These are phyloP conservation scores for Caerostris extrusa DNA, from an alignment of 1,140 invertebrate genomes.

Conservation along the genomic window DNA sequence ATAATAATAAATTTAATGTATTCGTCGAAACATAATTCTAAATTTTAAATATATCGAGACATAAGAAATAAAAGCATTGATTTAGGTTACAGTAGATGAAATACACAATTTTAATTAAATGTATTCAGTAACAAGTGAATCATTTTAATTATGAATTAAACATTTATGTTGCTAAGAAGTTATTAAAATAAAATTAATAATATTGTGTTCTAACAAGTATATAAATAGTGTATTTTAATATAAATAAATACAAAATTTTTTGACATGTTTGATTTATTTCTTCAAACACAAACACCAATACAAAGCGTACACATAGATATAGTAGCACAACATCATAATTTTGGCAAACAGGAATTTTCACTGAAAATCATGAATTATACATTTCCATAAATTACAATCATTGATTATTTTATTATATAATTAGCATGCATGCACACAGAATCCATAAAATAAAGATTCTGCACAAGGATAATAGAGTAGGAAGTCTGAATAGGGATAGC, in stretches of 20 bases:
- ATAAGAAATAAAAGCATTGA: too few relatives aligned
- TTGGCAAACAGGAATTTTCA: constrained; percentile 47
- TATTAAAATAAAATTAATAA: too few relatives aligned
- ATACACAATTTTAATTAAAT: too few relatives aligned
- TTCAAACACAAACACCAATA: constrained; percentile 59
- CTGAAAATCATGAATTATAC: not conserved
- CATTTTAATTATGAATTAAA: too few relatives aligned
- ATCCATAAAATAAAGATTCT: not conserved
- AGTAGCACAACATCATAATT: constrained; percentile 60
- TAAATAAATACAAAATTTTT: not conserved
- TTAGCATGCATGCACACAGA: not conserved
- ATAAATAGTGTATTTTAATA: too few relatives aligned
- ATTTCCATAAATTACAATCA: not conserved
- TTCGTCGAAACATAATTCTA: too few relatives aligned
- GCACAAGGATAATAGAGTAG: not conserved
- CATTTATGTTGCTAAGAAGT: too few relatives aligned
- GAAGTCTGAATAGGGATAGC: not conserved
- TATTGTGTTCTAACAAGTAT: too few relatives aligned
- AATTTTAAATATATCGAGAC: too few relatives aligned
- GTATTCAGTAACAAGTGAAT: too few relatives aligned
- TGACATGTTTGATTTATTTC: constrained; percentile 54
- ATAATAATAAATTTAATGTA: too few relatives aligned
- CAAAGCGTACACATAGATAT: constrained; percentile 61
- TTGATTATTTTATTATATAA: constrained; percentile 31
- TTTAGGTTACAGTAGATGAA: too few relatives aligned